These are phyloP conservation scores for Sebastes kiyomatsui DNA, from an alignment of 2,797 vertebrate species.

Conservation along the genomic window DNA sequence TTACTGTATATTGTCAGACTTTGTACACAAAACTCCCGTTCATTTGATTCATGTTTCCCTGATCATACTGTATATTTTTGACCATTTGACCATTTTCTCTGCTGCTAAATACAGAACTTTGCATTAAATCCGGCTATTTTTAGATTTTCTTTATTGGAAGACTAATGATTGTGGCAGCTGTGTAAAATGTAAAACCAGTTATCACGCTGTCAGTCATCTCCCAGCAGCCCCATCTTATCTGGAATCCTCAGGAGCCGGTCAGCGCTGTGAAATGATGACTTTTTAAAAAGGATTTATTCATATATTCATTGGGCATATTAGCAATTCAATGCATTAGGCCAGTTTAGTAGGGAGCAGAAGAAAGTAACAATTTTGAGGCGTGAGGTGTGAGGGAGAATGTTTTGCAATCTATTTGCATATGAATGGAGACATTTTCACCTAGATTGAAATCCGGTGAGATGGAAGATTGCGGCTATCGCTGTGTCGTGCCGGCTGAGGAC, in stretches of 20 bases:
- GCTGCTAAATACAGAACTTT: not conserved
- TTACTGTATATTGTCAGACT: not conserved
- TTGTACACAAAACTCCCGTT: not conserved
- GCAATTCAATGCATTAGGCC: conserved; percentile 61
- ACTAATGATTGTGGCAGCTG: not conserved
- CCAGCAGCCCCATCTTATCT: conserved; percentile 34
- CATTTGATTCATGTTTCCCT: not conserved
- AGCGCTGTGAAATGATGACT: conserved; percentile 44
- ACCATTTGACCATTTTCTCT: not conserved
- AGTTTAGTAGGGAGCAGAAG: conserved; percentile 37
- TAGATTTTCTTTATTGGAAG: not conserved
- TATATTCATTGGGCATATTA: conserved; percentile 73
- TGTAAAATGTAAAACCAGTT: conserved; percentile 18
- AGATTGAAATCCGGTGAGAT: conserved; percentile 36
- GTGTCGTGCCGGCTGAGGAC: not conserved
- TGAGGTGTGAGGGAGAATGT: conserved; percentile 40
- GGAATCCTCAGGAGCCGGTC: conserved; percentile 49
- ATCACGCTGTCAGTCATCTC: conserved; percentile 42
- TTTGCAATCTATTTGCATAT: conserved; percentile 64
- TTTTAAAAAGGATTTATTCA: conserved; percentile 71
- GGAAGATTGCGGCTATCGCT: conserved; percentile 17
- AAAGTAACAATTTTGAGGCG: conserved; percentile 41
- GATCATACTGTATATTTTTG: not conserved
- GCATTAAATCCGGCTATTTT: not conserved
- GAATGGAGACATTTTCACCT: conserved; percentile 62